phyloP scores from a whole-genome alignment of 2,888 invertebrate genomes.

The Unio delphinus region DNA sequence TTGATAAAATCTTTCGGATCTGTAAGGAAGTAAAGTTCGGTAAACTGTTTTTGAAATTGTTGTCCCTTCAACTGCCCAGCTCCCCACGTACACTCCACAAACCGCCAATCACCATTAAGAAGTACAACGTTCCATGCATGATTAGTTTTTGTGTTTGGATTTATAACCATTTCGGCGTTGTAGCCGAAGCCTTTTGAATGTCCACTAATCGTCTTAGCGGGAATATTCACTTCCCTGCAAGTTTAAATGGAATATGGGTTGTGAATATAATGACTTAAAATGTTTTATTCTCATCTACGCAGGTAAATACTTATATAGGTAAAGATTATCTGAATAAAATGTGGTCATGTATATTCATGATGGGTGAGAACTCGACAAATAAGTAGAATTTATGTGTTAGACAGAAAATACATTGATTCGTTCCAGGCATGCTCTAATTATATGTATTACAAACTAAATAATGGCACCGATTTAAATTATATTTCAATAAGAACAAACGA shows the following conservation, averaged over 20 bases:
- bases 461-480: too few relatives aligned
- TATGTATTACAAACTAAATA: too few relatives aligned
- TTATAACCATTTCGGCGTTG: constrained; percentile 4
- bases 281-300: too few relatives aligned
- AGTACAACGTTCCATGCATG: constrained; percentile 17
- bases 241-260: neutral
- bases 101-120: constrained; percentile 5
- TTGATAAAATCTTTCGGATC: constrained; percentile 11
- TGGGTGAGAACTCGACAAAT: too few relatives aligned
- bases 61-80: constrained; percentile 3
- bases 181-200: constrained; percentile 10
- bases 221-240: constrained; percentile 7
- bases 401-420: too few relatives aligned
- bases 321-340: too few relatives aligned
- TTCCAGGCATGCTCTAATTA: too few relatives aligned
- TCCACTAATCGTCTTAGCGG: constrained; percentile 5
- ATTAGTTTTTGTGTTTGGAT: neutral
- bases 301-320: too few relatives aligned
- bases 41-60: constrained; percentile 5
- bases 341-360: too few relatives aligned
- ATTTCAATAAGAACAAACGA: too few relatives aligned
- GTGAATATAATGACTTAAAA: neutral
- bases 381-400: too few relatives aligned
- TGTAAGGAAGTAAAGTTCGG: constrained; percentile 12
- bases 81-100: constrained; percentile 21